Evolutionary conservation across 2,888 invertebrate genomes (phyloP).

Genomic region (Drosophila limbata): DNA sequence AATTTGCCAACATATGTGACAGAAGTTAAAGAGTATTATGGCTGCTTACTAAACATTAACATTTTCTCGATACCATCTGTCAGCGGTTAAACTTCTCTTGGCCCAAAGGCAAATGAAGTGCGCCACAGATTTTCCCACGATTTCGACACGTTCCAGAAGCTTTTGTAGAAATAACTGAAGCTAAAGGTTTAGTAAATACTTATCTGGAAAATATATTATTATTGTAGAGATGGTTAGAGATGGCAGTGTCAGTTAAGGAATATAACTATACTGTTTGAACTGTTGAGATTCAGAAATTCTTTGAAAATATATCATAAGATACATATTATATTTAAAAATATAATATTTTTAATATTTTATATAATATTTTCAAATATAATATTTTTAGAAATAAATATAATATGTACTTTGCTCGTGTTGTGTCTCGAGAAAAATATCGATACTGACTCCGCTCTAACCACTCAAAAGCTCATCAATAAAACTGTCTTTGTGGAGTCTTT

Average conservation of each 20-base stretch:
- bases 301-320: too few species aligned
- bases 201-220: constrained; percentile 25
- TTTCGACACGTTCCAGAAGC: constrained; percentile 60
- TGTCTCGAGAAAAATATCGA: background rate
- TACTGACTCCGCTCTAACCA: background rate
- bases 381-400: too few species aligned
- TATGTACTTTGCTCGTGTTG: background rate
- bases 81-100: constrained; percentile 3
- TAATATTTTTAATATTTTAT: too few species aligned
- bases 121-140: constrained; percentile 46
- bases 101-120: constrained; percentile 20
- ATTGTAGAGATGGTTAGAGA: background rate
- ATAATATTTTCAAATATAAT: too few species aligned
- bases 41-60: constrained; percentile 10
- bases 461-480: constrained; percentile 65
- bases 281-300: background rate
- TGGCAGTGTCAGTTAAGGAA: background rate
- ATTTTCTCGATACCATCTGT: constrained; percentile 39
- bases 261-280: too few species aligned
- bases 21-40: constrained; percentile 26
- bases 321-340: too few species aligned
- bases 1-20: constrained; percentile 62
- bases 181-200: constrained; percentile 1
- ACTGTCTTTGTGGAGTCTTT: constrained; percentile 44
- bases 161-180: constrained; percentile 13